Conservation (phyloP, 1,140 invertebrate species). For the Drosophila fuyamai region DNA sequence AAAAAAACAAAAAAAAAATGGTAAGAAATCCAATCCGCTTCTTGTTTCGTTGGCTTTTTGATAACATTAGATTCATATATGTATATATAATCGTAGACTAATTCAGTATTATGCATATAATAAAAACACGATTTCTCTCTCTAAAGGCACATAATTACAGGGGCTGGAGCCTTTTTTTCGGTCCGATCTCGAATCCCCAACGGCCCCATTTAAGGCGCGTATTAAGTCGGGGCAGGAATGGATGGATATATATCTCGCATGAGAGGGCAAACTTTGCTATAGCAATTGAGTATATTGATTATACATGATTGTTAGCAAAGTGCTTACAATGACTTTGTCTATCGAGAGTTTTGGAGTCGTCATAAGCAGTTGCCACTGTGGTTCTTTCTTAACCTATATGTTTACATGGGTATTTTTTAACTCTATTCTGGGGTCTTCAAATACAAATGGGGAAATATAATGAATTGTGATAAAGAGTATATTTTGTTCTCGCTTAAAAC, state of each 20-base stretch:
- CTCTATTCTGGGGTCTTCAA: not conserved
- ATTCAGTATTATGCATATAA: constrained; percentile 45
- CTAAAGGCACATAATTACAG: constrained; percentile 79
- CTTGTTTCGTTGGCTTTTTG: constrained; percentile 47
- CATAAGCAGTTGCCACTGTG: constrained; percentile 7
- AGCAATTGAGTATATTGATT: constrained; percentile 29
- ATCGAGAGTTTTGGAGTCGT: not conserved
- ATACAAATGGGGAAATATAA: not conserved
- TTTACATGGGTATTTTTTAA: constrained; percentile 7
- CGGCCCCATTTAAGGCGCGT: constrained; percentile 35
- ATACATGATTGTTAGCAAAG: constrained; percentile 28
- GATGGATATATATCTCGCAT: constrained; percentile 21
- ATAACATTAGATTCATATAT: constrained; percentile 38
- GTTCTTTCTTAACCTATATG: constrained; percentile 15
- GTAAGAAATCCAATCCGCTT: constrained; percentile 17
- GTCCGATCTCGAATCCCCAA: constrained; percentile 23
- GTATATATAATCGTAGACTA: constrained; percentile 31
- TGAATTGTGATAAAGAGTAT: no score
- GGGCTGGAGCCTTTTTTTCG: constrained; percentile 37
- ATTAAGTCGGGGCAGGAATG: constrained; percentile 9
- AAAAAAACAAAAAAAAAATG: constrained; percentile 47
- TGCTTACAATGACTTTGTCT: constrained; percentile 1
- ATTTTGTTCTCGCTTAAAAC: no score
- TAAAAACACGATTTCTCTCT: constrained; percentile 51
- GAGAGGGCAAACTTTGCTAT: constrained; percentile 22